Percentiles rank a stretch among this genome's conserved stretches.
phyloP scores from a whole-genome alignment of 2,113 vertebrate species.

The Maccullochella peelii region DNA sequence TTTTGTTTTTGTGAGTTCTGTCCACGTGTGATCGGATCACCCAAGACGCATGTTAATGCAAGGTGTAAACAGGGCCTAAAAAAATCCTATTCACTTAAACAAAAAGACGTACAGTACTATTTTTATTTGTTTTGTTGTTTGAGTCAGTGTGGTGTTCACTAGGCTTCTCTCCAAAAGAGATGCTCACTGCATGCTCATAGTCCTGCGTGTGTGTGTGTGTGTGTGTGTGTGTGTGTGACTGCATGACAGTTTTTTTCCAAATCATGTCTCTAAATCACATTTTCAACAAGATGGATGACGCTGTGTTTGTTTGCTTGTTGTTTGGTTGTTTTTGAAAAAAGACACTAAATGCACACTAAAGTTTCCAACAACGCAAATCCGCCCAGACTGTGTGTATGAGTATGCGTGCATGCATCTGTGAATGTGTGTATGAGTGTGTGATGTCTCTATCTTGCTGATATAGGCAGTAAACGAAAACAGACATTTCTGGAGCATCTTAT shows the following conservation, averaged over 20 bases:
- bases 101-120: neutral
- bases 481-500: conserved; percentile 60
- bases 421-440: neutral
- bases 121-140: neutral
- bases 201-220: neutral
- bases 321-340: neutral
- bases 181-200: neutral
- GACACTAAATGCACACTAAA: conserved; percentile 15
- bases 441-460: conserved; percentile 46
- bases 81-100: neutral
- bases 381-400: neutral
- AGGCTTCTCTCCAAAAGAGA: neutral
- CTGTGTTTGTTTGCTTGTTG: conserved; percentile 19
- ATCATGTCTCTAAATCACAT: conserved; percentile 26
- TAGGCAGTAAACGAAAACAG: conserved; percentile 50
- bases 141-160: neutral
- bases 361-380: conserved; percentile 21
- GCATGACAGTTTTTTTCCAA: neutral
- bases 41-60: too few relatives aligned
- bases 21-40: too few relatives aligned
- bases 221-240: neutral
- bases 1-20: neutral
- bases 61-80: neutral
- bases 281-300: conserved; percentile 8
- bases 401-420: neutral